Evolutionary conservation across 2,797 vertebrate species (phyloP).

Genomic region (Acanthis flammea): DNA sequence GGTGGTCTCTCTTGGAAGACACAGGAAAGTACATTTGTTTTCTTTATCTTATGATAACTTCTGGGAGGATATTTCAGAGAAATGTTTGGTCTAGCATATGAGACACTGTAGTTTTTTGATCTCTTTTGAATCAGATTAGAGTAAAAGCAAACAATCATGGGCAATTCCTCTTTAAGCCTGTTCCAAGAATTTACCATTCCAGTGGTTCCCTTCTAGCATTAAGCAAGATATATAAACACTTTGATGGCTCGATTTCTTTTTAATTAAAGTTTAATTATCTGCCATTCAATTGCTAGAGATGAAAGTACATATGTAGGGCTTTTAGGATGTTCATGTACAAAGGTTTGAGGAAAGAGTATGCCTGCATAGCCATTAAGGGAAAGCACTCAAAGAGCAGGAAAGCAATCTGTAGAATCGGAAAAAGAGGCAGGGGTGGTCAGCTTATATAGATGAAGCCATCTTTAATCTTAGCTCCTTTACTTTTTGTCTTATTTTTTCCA

Average conservation of each 20-base stretch:
- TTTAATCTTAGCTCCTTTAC: neutral
- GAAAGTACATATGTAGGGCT: neutral
- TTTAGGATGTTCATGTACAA: neutral
- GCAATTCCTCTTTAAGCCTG: neutral
- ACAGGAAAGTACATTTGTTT: neutral
- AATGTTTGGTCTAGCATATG: neutral
- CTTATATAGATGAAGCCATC: neutral
- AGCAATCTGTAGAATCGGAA: neutral
- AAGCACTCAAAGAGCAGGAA: neutral
- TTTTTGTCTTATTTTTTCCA: neutral
- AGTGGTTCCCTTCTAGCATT: neutral
- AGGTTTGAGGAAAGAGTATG: neutral
- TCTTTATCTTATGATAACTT: neutral
- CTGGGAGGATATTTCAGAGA: neutral
- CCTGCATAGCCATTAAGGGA: neutral
- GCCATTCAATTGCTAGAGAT: neutral
- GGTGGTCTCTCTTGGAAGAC: neutral
- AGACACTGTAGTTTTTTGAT: neutral
- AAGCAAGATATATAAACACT: neutral
- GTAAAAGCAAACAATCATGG: neutral
- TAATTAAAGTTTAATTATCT: slow-evolving; percentile 14
- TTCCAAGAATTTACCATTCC: neutral
- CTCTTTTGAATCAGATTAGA: neutral
- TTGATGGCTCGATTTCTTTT: neutral
- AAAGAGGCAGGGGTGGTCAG: neutral